Evolutionary conservation across 2,888 invertebrate species (phyloP).

Genomic region (Dascillus cervinus): DNA sequence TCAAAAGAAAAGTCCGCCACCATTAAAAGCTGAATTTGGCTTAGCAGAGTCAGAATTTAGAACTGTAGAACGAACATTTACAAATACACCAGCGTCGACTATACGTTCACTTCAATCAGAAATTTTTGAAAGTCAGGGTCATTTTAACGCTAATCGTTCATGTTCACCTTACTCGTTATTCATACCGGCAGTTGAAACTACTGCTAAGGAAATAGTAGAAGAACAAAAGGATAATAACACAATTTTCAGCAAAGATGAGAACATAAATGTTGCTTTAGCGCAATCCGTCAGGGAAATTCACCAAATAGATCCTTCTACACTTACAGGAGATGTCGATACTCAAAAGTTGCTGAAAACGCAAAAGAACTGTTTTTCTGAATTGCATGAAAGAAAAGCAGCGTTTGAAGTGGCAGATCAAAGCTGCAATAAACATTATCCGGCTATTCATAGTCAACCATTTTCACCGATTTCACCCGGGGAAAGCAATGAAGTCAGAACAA

Average conservation of each 20-base stretch:
- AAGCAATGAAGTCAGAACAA: conserved; percentile 22
- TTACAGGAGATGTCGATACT: too few species aligned
- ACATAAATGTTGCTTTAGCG: neutral
- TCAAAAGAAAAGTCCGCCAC: conserved; percentile 12
- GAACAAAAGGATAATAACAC: conserved; percentile 6
- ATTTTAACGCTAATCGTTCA: conserved; percentile 35
- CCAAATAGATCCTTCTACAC: neutral
- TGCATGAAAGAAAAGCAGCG: conserved; percentile 32
- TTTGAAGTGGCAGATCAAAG: too few species aligned
- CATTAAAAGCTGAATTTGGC: conserved; percentile 30
- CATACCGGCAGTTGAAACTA: conserved; percentile 23
- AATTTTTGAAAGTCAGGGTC: conserved; percentile 39
- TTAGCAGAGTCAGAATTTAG: conserved; percentile 25
- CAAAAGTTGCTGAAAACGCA: conserved; percentile 28
- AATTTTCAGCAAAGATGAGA: neutral
- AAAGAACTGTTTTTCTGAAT: conserved; percentile 32
- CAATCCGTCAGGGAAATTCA: neutral
- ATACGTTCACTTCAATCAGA: conserved; percentile 34
- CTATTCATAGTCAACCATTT: too few species aligned
- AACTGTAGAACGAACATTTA: conserved; percentile 27
- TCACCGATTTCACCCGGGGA: too few species aligned
- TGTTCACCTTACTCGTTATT: conserved; percentile 33
- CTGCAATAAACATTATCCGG: too few species aligned
- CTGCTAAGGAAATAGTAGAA: conserved; percentile 1
- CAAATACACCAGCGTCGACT: conserved; percentile 18